Percentiles rank a stretch among this genome's conserved stretches.
Conservation (phyloP, 1,140 invertebrate species). For the Heliconius hewitsoni region DNA sequence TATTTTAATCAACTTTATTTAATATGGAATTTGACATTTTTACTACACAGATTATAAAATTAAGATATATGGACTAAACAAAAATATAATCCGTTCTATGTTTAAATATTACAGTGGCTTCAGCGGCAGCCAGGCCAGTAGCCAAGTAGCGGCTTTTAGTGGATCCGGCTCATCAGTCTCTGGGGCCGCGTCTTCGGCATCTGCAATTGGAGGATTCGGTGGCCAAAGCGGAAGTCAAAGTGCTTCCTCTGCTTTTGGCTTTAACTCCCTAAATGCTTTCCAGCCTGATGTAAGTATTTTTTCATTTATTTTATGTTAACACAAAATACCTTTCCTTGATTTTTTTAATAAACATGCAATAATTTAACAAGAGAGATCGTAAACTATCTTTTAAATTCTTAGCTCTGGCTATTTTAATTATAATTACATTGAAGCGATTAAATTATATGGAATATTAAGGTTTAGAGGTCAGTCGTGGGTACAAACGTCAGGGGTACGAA, state of each 20-base stretch:
- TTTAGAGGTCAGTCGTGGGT: too few relatives aligned
- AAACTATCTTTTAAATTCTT: too few relatives aligned
- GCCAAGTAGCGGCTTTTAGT: slow-evolving; percentile 68
- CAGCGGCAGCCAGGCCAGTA: slow-evolving; percentile 70
- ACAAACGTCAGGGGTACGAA: too few relatives aligned
- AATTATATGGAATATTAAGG: too few relatives aligned
- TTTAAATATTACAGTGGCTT: slow-evolving; percentile 50
- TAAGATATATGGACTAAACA: too few relatives aligned
- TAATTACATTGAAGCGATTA: too few relatives aligned
- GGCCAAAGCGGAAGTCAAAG: slow-evolving; percentile 57
- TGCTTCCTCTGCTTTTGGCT: slow-evolving; percentile 67
- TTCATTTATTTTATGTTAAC: neutral
- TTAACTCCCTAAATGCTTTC: slow-evolving; percentile 65
- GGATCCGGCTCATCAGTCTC: slow-evolving; percentile 52
- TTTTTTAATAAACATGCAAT: too few relatives aligned
- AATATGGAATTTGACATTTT: too few relatives aligned
- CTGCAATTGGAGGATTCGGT: slow-evolving; percentile 53
- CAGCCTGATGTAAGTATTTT: slow-evolving; percentile 55
- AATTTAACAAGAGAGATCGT: too few relatives aligned
- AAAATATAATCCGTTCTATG: neutral
- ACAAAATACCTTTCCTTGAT: neutral
- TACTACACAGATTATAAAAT: too few relatives aligned
- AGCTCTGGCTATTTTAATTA: too few relatives aligned
- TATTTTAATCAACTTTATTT: too few relatives aligned
- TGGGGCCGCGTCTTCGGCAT: slow-evolving; percentile 60